Conservation (phyloP, 1,140 invertebrate genomes). For the Idris sp. region DNA sequence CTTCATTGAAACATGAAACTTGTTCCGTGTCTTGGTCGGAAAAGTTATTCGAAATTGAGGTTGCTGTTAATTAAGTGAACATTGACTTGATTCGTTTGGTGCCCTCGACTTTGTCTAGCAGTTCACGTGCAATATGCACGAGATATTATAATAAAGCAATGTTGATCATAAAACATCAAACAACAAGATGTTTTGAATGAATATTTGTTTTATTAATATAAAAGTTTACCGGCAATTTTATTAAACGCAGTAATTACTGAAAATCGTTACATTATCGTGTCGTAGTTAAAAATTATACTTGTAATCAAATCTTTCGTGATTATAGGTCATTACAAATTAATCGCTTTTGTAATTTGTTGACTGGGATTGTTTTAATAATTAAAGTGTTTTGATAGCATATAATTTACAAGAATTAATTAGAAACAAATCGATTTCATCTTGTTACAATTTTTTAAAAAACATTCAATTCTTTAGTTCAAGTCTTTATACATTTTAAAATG, state of each 20-base stretch:
- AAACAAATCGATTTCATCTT: too few relatives aligned
- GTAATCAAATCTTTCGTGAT: constrained; percentile 59
- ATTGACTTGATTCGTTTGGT: constrained; percentile 54
- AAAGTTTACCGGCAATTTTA: constrained; percentile 23
- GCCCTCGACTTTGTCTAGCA: constrained; percentile 48
- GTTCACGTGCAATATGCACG: constrained; percentile 17
- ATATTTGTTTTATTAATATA: constrained; percentile 21
- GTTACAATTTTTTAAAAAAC: too few relatives aligned
- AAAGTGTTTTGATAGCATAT: constrained; percentile 16
- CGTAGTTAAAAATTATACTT: constrained; percentile 32
- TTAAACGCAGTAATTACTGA: constrained; percentile 40
- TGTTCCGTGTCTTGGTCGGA: constrained; percentile 38
- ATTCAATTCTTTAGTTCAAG: too few relatives aligned
- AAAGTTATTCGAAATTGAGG: constrained; percentile 47
- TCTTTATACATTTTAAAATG: too few relatives aligned
- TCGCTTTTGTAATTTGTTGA: constrained; percentile 45
- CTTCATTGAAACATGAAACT: constrained; percentile 40
- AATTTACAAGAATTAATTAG: constrained; percentile 2
- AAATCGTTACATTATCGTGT: constrained; percentile 44
- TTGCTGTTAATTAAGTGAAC: constrained; percentile 57
- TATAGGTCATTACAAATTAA: constrained; percentile 64
- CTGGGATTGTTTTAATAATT: constrained; percentile 37
- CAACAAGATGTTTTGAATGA: constrained; percentile 13
- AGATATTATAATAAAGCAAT: constrained; percentile 45
- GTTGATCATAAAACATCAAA: constrained; percentile 8